Evolutionary conservation across 2,888 invertebrate genomes (phyloP), one percentile per base, ranked within the genome.

Genomic region (Eumacrocentrus americanus): DNA sequence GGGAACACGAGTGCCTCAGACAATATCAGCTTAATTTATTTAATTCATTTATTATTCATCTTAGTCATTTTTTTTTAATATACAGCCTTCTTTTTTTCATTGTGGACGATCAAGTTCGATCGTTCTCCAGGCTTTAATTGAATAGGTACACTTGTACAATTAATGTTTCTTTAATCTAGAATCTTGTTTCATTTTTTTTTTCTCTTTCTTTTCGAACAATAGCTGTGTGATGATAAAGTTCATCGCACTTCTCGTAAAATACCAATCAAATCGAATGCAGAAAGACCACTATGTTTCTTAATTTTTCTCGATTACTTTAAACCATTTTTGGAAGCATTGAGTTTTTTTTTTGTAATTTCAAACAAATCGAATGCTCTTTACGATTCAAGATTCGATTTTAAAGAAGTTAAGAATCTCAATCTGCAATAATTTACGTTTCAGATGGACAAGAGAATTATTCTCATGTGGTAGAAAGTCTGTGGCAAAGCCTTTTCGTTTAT

Each of bases 81-180:
- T 71, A 65, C 67, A 67, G 68, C 57, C 46, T 62, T 66, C 60
- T 58, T 53, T 61, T 48, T 60, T 55, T 56, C 64, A 53, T 42
- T 58, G 48, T 60, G 67, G 66, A 47, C 53, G 37, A 53, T 20
- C 48, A 37, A 54, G 46, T 29, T 20, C 25, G 46, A 53, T 46
- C 47, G 37, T 65, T 70, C 61, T 70, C 68, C 70, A 73, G 72
- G 71, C 72, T 72, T 72, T 67, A 59, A 58, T 69, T 65, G 67
- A 72, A 69, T 75, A 75, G 72, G 71, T 75, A 76, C 72, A 71
- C 68, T 68, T 66, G 61, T 67, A 70, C 64, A 62, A 60, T 71
- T 70, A 64, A 68, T 65, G 68, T 64, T 65, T 70, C 68, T 72
- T 58, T 40, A 53, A 16, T 54, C 38, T 60, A 58, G 60, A 40